Base-by-base conservation (phyloP, 1,140 invertebrate species). In the Orius insidiosus region DNA sequence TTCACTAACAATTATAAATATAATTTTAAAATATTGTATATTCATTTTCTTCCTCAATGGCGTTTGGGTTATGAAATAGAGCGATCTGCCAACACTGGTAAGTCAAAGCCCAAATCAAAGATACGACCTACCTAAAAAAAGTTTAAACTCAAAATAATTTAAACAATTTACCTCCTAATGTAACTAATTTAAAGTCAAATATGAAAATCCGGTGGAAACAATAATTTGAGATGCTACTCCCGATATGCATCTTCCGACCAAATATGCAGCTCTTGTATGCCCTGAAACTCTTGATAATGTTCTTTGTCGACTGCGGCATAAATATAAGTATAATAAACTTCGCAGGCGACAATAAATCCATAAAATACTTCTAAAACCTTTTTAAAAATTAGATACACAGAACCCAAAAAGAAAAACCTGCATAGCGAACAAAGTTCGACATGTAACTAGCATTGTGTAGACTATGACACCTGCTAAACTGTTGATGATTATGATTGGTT, bases 261-360 rank as follows among this genome's bases (percentile, higher is more conserved):
- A 66, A 53, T 73, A 66, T 3, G 80, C 80, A 10, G 72, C 72
- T 54, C 78, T 66, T 0, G 78, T 85, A 55, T 76, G 79, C 2
- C 79, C 75, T 0, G 85, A 82, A 1, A 86, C 82, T 51, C 67
- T 54, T 85, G 77, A 59, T 85, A 90, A 55, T 77, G 71, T 16
- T 72, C 63, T 53, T 68, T 72, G 47, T 76, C 70, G 24, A 93
- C 86, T 69, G 88, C 85, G 9, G 87, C 85, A 66, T 93, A 95
- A 50, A 93, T 87, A 56, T 94, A 95, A 0, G 87, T 89, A 52
- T 78, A 85, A 62, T 93, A 94, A 0, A 94, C 78, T 65, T 94
- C 88, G 6, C 85, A 76, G 0, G 89, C 85, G 58, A 85, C n/a
- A n/a, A n/a, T n/a, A n/a, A n/a, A n/a, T n/a, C n/a, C n/a, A n/a